phyloP scores from a whole-genome alignment of 2,797 vertebrate species.

The Hafferia zeledoni region DNA sequence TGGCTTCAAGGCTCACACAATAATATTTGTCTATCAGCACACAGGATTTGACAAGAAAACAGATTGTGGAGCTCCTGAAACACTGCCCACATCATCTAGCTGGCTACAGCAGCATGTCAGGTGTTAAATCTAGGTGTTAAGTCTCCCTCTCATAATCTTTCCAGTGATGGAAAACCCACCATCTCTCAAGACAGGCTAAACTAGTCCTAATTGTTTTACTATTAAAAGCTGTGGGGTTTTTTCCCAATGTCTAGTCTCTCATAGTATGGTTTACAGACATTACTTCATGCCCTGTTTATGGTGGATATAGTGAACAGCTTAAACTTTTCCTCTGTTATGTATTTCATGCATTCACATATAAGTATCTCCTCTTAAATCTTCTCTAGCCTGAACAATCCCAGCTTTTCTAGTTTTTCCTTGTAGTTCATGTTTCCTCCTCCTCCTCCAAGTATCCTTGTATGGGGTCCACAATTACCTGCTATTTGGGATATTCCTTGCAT shows the following conservation, averaged over 20 bases:
- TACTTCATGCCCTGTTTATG: neutral
- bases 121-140: neutral
- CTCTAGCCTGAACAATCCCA: neutral
- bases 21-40: neutral
- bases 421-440: neutral
- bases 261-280: neutral
- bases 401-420: neutral
- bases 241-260: neutral
- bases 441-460: neutral
- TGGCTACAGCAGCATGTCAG: neutral
- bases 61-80: neutral
- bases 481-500: neutral
- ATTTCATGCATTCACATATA: neutral
- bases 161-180: neutral
- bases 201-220: neutral
- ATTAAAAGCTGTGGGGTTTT: accelerated
- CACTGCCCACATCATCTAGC: neutral
- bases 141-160: neutral
- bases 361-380: neutral
- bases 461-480: neutral
- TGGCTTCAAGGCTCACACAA: neutral
- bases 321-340: neutral
- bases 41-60: neutral
- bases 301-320: neutral
- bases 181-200: neutral